Percentiles rank a stretch among this genome's conserved stretches.
Evolutionary conservation across 1,140 invertebrate genomes (phyloP).

Genomic region (Drosophila insularis): DNA sequence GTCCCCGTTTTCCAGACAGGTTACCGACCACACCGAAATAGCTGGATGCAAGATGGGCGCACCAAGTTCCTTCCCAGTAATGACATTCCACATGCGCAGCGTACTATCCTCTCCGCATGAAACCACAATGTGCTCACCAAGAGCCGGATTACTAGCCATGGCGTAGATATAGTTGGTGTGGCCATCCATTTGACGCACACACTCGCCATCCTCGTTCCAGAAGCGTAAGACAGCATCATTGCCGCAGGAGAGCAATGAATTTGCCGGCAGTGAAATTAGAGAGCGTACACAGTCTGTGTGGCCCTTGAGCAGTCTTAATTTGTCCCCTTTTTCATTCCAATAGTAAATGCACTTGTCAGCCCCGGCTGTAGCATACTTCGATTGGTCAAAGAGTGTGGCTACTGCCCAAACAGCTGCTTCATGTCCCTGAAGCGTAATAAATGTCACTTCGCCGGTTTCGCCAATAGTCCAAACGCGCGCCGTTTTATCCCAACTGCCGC

Average conservation of each 20-base stretch:
- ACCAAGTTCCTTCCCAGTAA: conserved; percentile 78
- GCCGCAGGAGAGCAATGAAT: conserved; percentile 92
- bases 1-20: conserved; percentile 92
- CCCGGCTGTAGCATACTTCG: conserved; percentile 90
- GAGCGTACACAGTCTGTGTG: conserved; percentile 96
- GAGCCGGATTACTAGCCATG: conserved; percentile 84
- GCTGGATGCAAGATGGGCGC: conserved; percentile 91
- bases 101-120: conserved; percentile 94
- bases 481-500: conserved; percentile 95
- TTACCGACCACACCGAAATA: conserved; percentile 94
- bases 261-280: conserved; percentile 86
- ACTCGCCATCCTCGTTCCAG: conserved; percentile 92
- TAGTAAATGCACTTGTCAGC: conserved; percentile 95
- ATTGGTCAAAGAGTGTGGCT: conserved; percentile 84
- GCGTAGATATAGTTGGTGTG: conserved; percentile 91
- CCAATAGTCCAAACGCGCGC: conserved; percentile 90
- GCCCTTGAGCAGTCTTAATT: conserved; percentile 84
- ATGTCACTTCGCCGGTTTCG: conserved; percentile 82
- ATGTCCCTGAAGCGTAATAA: conserved; percentile 88
- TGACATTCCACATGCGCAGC: conserved; percentile 91
- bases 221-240: conserved; percentile 94
- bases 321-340: conserved; percentile 87
- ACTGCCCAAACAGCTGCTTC: conserved; percentile 95
- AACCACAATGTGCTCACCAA: conserved; percentile 86
- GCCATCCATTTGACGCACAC: conserved; percentile 90